Evolutionary conservation across 2,888 invertebrate genomes (phyloP), one percentile per base, ranked within the genome.

Genomic region (Rhorus exstirpatorius): DNA sequence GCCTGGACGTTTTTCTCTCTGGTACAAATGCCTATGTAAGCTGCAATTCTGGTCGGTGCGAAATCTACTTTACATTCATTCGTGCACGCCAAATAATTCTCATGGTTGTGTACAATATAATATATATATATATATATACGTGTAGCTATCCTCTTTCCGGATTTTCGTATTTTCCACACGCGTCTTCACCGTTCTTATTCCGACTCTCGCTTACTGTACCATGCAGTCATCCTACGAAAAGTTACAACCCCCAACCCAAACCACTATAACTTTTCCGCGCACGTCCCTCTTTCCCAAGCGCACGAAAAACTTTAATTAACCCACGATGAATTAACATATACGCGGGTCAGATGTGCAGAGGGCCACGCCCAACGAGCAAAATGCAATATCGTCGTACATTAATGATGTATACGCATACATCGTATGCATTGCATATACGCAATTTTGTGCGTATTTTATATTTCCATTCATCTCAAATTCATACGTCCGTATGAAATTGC

Each of bases 141-240:
- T 0, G 10, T 3, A 17, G 21, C 24, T 49, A 0, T 26, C 21
- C 24, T 1, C 49, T 44, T 14, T 67, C 24, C 26, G 75, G 60
- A 76, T 80, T 80, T 80, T 76, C 75, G 75, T 80, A 80, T 80
- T 80, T 80, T 80, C 75, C 63, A 58, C 80, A 76, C 75, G 75
- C 80, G 75, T 80, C 75, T 55, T 70, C 80, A 75, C 75, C 67
- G 67, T 68, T 76, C 68, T 26, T 60, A n/a, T n/a, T 21, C 21
- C 61, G 21, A 41, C 55, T 38, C 55, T 55, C 41, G 55, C 31
- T 24, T 55, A 51, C 67, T 60, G 21, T 14, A n/a, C 53, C 17
- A 10, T 19, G n/a, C 53, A 38, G 70, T 70, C 53, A 17, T 44
- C 55, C 44, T 10, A 31, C 70, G 58, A 76, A 80, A 80, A 80